Evolutionary conservation across 2,797 vertebrate genomes (phyloP), one percentile per base, ranked within the genome.

Genomic region (Schizopygopsis malacanthus): DNA sequence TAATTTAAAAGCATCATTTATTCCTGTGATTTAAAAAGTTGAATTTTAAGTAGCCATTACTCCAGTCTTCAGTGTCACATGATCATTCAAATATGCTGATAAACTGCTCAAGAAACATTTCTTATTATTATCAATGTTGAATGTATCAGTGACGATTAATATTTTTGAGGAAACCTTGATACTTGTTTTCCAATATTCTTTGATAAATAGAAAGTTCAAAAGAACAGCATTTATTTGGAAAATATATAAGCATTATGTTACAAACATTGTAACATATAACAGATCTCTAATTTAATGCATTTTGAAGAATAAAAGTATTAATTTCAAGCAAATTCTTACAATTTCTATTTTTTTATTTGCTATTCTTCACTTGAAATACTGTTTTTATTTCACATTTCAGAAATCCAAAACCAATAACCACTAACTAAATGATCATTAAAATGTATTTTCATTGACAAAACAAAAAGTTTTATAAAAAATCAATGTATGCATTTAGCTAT

Each of bases 371-470:
- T 18, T 52, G 50, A 52, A 7, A 50, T 16, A 52, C 18, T 18
- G 6, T 52, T 18, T 52, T 52, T 52, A 18, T 59, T 50, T 13
- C n/a, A 12, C n/a, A 61, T 37, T 50, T 47, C 43, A 73, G 7
- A 16, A 33, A 47, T 47, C 7, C 13, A 6, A 73, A 73, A 73
- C 7, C 43, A 28, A 73, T 50, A 28, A 28, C 41, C 39, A 41
- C n/a, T 25, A 47, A 47, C 22, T 28, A 76, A 76, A 76, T 50
- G 2, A 54, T 37, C 10, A 76, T 76, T 37, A 6, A 54, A 54
- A 76, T 54, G n/a, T 15, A 37, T 76, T 28, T 76, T 18, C 18
- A 54, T 54, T 37, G 28, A 54, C 37, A 59, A 79, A 77, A 77
- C 28, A 13, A 20, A 1, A 20, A 20, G 47, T 52, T 52, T 76